Evolutionary conservation across 2,113 vertebrate species (phyloP).

Genomic region (Oriolus oriolus): DNA sequence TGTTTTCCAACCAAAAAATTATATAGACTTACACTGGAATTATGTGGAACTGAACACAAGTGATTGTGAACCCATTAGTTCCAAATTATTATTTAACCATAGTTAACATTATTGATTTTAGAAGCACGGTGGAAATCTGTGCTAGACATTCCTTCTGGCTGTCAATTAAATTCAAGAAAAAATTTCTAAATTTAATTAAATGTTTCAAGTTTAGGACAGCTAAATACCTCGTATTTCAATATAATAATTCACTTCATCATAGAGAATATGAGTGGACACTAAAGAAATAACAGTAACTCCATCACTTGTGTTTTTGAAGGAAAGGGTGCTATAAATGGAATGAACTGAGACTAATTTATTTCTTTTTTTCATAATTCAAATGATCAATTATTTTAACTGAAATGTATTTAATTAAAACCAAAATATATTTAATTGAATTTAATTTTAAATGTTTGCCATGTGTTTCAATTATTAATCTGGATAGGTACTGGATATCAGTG

Average conservation of each 20-base stretch:
- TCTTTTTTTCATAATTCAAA: neutral
- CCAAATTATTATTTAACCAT: neutral
- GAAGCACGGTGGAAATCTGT: neutral
- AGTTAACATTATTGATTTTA: neutral
- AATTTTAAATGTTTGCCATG: neutral
- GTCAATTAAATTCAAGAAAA: neutral
- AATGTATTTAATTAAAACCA: neutral
- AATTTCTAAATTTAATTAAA: neutral
- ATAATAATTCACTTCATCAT: neutral
- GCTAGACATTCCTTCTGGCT: neutral
- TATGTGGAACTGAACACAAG: neutral
- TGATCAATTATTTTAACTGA: constrained; percentile 9
- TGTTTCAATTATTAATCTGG: constrained; percentile 5
- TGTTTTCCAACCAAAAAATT: neutral
- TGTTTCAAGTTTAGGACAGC: neutral
- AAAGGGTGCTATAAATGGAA: neutral
- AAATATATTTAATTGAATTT: neutral
- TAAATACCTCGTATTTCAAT: neutral
- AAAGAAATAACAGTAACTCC: neutral
- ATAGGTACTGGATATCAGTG: neutral
- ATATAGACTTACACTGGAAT: neutral
- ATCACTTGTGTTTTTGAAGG: neutral
- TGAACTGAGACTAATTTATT: neutral
- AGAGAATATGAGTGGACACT: neutral
- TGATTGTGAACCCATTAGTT: neutral